Evolutionary conservation across 2,797 vertebrate species (phyloP).

Genomic region (Setipinna tenuifilis): DNA sequence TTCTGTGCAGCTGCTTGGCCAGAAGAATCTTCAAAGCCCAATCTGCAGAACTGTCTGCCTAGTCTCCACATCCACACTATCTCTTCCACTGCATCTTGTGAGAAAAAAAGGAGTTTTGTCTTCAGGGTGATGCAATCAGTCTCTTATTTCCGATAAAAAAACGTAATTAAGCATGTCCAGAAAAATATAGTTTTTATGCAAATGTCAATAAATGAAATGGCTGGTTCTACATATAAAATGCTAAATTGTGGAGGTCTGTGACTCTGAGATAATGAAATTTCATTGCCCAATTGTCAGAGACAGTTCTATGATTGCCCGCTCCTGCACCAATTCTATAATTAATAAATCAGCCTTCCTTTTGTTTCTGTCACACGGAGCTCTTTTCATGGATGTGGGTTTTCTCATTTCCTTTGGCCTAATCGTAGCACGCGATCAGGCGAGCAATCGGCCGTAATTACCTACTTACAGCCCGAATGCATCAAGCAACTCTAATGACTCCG

Average conservation of each 20-base stretch:
- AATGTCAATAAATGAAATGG: conserved; percentile 13
- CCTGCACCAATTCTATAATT: conserved; percentile 7
- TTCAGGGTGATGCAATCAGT: not conserved
- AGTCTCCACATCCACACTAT: not conserved
- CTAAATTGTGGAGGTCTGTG: not conserved
- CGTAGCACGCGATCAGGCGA: not conserved
- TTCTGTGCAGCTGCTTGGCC: not conserved
- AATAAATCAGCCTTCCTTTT: conserved; percentile 17
- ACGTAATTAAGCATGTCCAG: not conserved
- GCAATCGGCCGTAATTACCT: not conserved
- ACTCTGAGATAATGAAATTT: conserved; percentile 3
- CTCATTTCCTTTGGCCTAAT: not conserved
- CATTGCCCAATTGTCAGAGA: not conserved
- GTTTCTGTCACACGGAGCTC: not conserved
- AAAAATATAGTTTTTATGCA: not conserved
- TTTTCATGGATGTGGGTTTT: not conserved
- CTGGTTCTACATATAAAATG: not conserved
- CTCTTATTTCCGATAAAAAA: not conserved
- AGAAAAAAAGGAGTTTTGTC: not conserved
- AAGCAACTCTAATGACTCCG: not conserved
- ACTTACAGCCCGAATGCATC: not conserved
- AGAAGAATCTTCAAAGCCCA: conserved; percentile 20
- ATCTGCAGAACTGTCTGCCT: not conserved
- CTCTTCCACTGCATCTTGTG: not conserved
- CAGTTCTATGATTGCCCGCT: conserved; percentile 8